Base-by-base conservation (phyloP, 2,888 invertebrate species). In the Hirtodrosophila histrioides region DNA sequence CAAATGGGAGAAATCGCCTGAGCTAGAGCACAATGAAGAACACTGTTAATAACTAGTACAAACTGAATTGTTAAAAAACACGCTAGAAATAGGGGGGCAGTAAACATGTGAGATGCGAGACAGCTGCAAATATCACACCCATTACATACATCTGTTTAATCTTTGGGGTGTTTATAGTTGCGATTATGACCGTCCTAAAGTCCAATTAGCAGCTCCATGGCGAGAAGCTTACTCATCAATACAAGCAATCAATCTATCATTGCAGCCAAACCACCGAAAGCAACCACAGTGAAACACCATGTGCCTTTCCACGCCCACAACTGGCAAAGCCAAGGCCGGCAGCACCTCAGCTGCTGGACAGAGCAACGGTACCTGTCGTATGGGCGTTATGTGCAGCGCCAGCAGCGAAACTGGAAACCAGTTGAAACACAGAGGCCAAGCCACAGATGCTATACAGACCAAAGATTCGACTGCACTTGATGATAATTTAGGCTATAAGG, bases 301-400 rank as follows among this genome's bases (percentile, higher is more conserved):
- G 89, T 89, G 90, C 82, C 88, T 88, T 74, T 89, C 90, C 17
- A 84, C 87, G 55, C 89, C 89, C 29, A 77, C 75, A 0, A 44
- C 71, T 7, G 46, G 35, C 56, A 69, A 77, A 44, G 33, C 71
- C 6, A 69, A 77, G 40, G 33, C 71, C 6, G 50, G 10, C 56
- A 24, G 31, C 31, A 17, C 23, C 3, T 8, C 48, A n/a, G 69
- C 40, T 35, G 49, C 60, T 6, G 50, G 41, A 2, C 43, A 37
- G 43, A 46, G 57, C 49, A 75, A 54, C 8, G 64, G 60, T 3
- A 64, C 57, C 23, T 84, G 81, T 35, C 50, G 27, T 23, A 35
- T 80, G 39, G 60, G 53, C 11, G 63, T 45, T 6, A 51, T 63
- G 43, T 76, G 76, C 46, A 68, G 43, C 24, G 37, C 23, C 5